These are phyloP conservation scores for Prunella strophiata DNA, from an alignment of 2,797 vertebrate genomes.

Conservation along the genomic window DNA sequence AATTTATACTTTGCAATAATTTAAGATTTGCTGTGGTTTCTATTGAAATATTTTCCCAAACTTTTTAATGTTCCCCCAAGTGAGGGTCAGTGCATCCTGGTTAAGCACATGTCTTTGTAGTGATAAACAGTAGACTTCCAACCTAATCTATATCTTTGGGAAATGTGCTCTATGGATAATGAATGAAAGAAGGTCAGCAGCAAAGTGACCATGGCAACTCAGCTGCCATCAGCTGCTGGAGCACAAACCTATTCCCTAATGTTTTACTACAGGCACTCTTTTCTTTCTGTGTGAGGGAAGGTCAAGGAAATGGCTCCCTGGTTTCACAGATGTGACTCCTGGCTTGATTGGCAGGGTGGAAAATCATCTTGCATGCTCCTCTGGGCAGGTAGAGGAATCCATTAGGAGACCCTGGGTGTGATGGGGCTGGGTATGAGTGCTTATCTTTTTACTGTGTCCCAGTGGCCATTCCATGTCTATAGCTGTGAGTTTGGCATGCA, in stretches of 20 bases:
- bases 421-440: neutral
- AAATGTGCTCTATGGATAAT: rapidly evolving
- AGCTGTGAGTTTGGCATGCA: neutral
- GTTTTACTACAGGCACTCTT: neutral
- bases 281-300: neutral
- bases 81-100: neutral
- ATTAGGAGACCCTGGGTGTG: neutral
- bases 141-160: neutral
- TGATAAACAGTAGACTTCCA: neutral
- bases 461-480: neutral
- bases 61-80: neutral
- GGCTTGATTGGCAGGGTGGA: neutral
- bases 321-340: constrained; percentile 1
- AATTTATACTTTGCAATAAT: rapidly evolving
- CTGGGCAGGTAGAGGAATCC: neutral
- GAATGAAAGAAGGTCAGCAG: neutral
- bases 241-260: neutral
- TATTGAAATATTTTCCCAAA: neutral
- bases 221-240: neutral
- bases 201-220: neutral
- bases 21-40: neutral
- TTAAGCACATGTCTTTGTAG: neutral
- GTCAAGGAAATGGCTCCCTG: neutral
- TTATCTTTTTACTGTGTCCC: neutral
- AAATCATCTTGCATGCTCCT: neutral